phyloP scores from a whole-genome alignment of 2,888 invertebrate species.

The Magallana nippona region DNA sequence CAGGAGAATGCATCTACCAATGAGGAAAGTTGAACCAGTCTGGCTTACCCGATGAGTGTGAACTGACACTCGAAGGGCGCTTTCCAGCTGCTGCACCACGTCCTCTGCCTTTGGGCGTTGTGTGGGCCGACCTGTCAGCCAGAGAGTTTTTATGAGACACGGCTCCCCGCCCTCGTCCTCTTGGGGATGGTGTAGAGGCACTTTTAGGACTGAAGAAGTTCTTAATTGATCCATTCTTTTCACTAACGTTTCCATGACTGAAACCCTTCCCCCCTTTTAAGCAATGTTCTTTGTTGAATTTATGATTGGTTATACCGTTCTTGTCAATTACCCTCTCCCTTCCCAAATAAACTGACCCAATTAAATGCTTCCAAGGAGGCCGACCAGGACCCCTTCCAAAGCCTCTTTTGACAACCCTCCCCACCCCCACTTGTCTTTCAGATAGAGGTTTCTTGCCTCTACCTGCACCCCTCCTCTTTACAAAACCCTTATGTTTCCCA shows the following conservation, averaged over 20 bases:
- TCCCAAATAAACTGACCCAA: slow-evolving; percentile 18
- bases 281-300: slow-evolving; percentile 34
- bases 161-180: slow-evolving; percentile 24
- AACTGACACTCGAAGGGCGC: slow-evolving; percentile 38
- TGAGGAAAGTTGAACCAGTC: slow-evolving; percentile 33
- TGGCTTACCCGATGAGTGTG: slow-evolving; percentile 41
- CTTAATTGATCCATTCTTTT: not conserved
- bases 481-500: not conserved
- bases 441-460: slow-evolving; percentile 1
- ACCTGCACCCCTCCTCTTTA: slow-evolving; percentile 29
- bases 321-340: slow-evolving; percentile 37
- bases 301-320: not conserved
- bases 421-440: slow-evolving; percentile 59
- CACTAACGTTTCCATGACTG: not conserved
- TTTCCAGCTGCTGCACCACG: slow-evolving; percentile 51
- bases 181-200: slow-evolving; percentile 37
- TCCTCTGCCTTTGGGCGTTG: slow-evolving; percentile 52
- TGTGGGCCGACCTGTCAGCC: slow-evolving; percentile 4
- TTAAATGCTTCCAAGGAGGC: slow-evolving; percentile 48
- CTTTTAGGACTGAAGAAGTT: slow-evolving; percentile 12
- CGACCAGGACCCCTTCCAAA: slow-evolving; percentile 55
- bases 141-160: slow-evolving; percentile 7
- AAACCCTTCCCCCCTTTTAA: slow-evolving; percentile 36
- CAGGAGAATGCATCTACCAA: slow-evolving; percentile 38
- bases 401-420: slow-evolving; percentile 52